Conservation (phyloP, 2,113 vertebrate species). For the Morone chrysops region DNA sequence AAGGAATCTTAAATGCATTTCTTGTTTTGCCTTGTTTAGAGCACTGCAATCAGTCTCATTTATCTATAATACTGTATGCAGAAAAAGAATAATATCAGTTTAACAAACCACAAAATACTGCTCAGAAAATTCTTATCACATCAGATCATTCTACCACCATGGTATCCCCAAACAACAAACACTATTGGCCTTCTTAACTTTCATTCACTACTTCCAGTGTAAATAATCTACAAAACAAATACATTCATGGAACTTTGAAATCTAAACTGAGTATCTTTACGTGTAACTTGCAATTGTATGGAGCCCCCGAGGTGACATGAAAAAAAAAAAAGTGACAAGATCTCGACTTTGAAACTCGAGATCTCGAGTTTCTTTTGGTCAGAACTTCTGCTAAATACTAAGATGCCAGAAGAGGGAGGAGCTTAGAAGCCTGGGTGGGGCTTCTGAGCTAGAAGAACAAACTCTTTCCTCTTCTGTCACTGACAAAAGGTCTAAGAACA, state of each 20-base stretch:
- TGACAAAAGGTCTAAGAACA: conserved; percentile 35
- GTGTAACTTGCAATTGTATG: not conserved
- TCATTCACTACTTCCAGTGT: too few relatives aligned
- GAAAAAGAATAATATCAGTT: not conserved
- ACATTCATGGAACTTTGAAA: too few relatives aligned
- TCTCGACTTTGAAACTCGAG: too few relatives aligned
- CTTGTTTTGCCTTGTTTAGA: too few relatives aligned
- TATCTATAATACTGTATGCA: not conserved
- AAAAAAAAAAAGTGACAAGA: too few relatives aligned
- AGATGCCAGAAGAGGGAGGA: not conserved
- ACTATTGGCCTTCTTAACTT: too few relatives aligned
- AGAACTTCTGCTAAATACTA: too few relatives aligned
- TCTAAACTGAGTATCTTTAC: not conserved
- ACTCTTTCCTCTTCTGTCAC: conserved; percentile 16
- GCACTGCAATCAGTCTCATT: too few relatives aligned
- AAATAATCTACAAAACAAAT: too few relatives aligned
- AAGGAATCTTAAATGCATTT: too few relatives aligned
- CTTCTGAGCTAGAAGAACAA: not conserved
- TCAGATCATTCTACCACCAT: not conserved
- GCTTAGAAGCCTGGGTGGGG: not conserved
- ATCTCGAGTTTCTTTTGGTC: too few relatives aligned
- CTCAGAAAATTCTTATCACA: not conserved
- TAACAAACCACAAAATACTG: not conserved
- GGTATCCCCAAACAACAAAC: not conserved
- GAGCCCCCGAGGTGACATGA: too few relatives aligned